Evolutionary conservation across 2,888 invertebrate genomes (phyloP), one percentile per base, ranked within the genome.

Genomic region (Agrypnus murinus): DNA sequence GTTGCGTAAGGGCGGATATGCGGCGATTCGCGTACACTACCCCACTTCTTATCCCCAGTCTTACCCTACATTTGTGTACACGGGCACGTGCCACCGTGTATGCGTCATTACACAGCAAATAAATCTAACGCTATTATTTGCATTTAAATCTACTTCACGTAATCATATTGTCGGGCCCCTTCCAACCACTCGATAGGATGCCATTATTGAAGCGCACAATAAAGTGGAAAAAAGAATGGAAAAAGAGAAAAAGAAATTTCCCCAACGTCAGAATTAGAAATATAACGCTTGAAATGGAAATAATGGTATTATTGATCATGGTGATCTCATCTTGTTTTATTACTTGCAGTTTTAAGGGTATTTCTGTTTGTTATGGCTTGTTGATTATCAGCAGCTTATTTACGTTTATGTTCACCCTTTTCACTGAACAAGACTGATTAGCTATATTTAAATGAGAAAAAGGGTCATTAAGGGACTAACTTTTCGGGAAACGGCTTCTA

Each of bases 51-150:
- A 34, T 38, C 45, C 65, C 69, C 15, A 25, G 62, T 58, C 50
- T 69, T 70, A 68, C 71, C 71, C 71, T 65, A 65, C 64, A 71
- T 71, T 71, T 67, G 60, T 60, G 64, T 65, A 63, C 57, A 55
- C 36, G 40, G 73, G 68, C 73, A 71, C 73, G 73, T 73, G 73
- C 68, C 73, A 58, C 55, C 48, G 57, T 62, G 38, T 68, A 73
- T 73, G 73, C 73, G 73, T 73, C 73, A 73, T 73, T 73, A 70
- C 67, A 67, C 73, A 70, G 71, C 73, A 71, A 67, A 73, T 73
- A 73, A 73, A 73, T 73, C 70, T 64, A 73, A 34, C 45, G 59
- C 45, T 17, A 43, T 55, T 55, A 70, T 71, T 66, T 63, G 46
- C 71, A 71, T 71, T 62, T 50, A 59, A 48, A 46, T 25, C 5